These are phyloP conservation scores for Belgica antarctica DNA, from an alignment of 2,888 invertebrate genomes.

Conservation along the genomic window DNA sequence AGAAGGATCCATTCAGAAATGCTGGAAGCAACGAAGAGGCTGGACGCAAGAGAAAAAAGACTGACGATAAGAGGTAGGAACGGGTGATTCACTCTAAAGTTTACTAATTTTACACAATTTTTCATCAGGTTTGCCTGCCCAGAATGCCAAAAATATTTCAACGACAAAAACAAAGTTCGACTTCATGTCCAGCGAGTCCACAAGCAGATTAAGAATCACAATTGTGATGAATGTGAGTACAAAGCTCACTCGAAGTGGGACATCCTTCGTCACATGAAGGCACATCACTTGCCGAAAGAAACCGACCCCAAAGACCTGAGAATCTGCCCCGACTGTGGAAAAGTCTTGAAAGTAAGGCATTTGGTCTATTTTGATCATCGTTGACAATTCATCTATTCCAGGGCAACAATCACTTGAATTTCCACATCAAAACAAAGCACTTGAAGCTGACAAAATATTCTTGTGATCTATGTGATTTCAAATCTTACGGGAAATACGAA, in stretches of 20 bases:
- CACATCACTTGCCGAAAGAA: background rate
- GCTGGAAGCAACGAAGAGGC: too few relatives aligned
- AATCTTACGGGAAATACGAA: conserved; percentile 34
- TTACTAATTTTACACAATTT: background rate
- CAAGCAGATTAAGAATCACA: background rate
- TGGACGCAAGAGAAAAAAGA: too few relatives aligned
- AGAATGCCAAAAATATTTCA: conserved; percentile 5
- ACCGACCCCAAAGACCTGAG: background rate
- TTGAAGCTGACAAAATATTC: conserved; percentile 27
- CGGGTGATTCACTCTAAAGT: too few relatives aligned
- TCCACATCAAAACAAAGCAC: conserved; percentile 39
- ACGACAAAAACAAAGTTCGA: conserved; percentile 7
- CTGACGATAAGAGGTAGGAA: background rate
- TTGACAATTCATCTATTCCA: background rate
- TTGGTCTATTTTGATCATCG: too few relatives aligned
- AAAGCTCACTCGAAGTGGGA: conserved; percentile 12
- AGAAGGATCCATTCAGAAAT: background rate
- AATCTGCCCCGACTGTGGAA: conserved; percentile 36
- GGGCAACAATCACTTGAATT: conserved; percentile 40
- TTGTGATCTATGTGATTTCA: conserved; percentile 26
- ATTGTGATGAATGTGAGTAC: conserved; percentile 28
- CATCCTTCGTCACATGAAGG: background rate
- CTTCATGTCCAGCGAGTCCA: conserved; percentile 27
- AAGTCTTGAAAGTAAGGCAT: conserved; percentile 23
- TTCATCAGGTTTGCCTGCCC: background rate